Evolutionary conservation across 2,113 vertebrate genomes (phyloP).

Genomic region (Centrocercus urophasianus): DNA sequence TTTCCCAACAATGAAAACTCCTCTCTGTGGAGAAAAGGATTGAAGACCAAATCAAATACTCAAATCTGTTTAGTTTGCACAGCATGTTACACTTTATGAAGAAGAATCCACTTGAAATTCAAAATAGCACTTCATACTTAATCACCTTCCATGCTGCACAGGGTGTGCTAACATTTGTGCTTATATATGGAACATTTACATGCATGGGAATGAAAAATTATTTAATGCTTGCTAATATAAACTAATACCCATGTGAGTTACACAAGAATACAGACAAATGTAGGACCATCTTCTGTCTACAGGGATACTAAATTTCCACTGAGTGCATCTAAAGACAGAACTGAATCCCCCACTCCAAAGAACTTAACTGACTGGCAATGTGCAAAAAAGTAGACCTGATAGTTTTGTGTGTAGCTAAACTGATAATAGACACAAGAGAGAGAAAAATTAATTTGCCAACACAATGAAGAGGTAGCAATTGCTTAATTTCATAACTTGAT

Average conservation of each 20-base stretch:
- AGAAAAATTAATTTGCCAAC: background rate
- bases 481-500: background rate
- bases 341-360: background rate
- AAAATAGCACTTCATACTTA: background rate
- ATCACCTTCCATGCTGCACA: background rate
- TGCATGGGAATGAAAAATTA: background rate
- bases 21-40: background rate
- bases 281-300: background rate
- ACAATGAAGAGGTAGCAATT: background rate
- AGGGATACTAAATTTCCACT: background rate
- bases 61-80: background rate
- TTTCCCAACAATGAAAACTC: background rate
- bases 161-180: background rate
- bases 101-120: conserved; percentile 26
- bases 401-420: background rate
- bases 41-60: background rate
- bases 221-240: background rate
- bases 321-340: background rate
- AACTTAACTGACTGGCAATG: background rate
- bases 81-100: background rate
- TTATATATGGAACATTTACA: background rate
- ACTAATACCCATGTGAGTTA: background rate
- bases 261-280: background rate
- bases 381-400: background rate
- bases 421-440: background rate